Evolutionary conservation across 2,797 vertebrate genomes (phyloP).

Genomic region (Aeoliscus strigatus): DNA sequence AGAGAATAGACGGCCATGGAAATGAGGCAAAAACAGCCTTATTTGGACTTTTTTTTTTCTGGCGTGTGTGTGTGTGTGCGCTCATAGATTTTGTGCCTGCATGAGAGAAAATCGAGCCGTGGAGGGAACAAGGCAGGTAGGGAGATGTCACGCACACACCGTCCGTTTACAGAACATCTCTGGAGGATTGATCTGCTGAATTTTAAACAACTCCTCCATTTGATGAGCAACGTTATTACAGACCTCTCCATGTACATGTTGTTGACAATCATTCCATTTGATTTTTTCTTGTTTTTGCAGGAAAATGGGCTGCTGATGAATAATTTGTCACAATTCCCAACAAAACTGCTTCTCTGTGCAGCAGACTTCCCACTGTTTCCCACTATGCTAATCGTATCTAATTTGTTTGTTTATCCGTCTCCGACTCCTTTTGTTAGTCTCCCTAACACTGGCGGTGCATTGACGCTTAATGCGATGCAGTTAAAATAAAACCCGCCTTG

Average conservation of each 20-base stretch:
- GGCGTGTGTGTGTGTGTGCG: no score
- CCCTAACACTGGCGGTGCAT: slow-evolving; percentile 31
- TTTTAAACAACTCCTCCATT: no score
- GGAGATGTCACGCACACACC: slow-evolving; percentile 15
- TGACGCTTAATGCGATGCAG: slow-evolving; percentile 28
- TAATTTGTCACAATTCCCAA: slow-evolving; percentile 41
- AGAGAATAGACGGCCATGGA: slow-evolving; percentile 17
- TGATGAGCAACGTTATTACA: no score
- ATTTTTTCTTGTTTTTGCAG: slow-evolving; percentile 36
- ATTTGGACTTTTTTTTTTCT: slow-evolving; percentile 13
- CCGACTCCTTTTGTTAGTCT: slow-evolving; percentile 49
- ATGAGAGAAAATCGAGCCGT: slow-evolving; percentile 6
- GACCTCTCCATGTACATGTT: no score
- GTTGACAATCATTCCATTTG: slow-evolving; percentile 34
- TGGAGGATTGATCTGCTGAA: slow-evolving; percentile 20
- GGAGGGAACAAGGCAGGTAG: slow-evolving; percentile 7
- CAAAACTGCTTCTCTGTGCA: slow-evolving; percentile 25
- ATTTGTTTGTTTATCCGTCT: slow-evolving; percentile 62
- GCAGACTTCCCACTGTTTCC: slow-evolving; percentile 43
- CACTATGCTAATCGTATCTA: slow-evolving; percentile 40
- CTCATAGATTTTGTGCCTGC: neutral
- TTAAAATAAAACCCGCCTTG: slow-evolving; percentile 38
- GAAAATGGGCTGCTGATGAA: slow-evolving; percentile 35
- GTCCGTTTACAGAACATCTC: slow-evolving; percentile 35
- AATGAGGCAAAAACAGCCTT: slow-evolving; percentile 22